These are phyloP conservation scores for Beris chalybata DNA, from an alignment of 2,888 invertebrate species.

Conservation along the genomic window DNA sequence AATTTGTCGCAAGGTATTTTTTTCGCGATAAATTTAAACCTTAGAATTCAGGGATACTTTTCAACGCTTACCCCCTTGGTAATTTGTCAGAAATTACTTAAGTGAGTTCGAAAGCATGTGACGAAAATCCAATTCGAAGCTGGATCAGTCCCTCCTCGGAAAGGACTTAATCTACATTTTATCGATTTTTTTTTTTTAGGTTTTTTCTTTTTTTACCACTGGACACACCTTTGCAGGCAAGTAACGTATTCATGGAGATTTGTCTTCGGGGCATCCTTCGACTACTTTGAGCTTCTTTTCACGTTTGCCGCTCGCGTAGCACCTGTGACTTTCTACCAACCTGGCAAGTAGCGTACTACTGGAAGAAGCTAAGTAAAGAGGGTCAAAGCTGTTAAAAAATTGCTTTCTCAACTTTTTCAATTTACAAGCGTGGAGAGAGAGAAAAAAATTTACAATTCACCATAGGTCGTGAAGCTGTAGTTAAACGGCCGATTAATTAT, in stretches of 20 bases:
- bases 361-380: constrained; percentile 27
- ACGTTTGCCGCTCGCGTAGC: not conserved
- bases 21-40: too few relatives aligned
- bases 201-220: too few relatives aligned
- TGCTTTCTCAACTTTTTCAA: constrained; percentile 31
- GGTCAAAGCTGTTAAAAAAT: constrained; percentile 30
- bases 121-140: too few relatives aligned
- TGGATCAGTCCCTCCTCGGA: too few relatives aligned
- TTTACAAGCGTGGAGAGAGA: constrained; percentile 10
- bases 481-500: constrained; percentile 31
- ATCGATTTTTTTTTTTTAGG: too few relatives aligned
- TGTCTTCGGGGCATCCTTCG: constrained; percentile 9
- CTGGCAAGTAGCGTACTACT: constrained; percentile 3
- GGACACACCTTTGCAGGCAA: not conserved
- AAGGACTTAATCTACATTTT: too few relatives aligned
- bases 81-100: too few relatives aligned
- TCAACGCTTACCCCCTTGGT: too few relatives aligned
- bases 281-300: not conserved
- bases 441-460: constrained; percentile 1
- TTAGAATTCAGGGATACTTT: too few relatives aligned
- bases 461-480: constrained; percentile 26
- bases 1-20: too few relatives aligned
- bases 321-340: not conserved
- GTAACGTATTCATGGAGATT: constrained; percentile 21
- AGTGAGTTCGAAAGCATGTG: too few relatives aligned